A percentile compares a stretch with the other conserved stretches of the same genome.
phyloP scores from a whole-genome alignment of 1,140 invertebrate genomes.

The Andrena cerasifolii region DNA sequence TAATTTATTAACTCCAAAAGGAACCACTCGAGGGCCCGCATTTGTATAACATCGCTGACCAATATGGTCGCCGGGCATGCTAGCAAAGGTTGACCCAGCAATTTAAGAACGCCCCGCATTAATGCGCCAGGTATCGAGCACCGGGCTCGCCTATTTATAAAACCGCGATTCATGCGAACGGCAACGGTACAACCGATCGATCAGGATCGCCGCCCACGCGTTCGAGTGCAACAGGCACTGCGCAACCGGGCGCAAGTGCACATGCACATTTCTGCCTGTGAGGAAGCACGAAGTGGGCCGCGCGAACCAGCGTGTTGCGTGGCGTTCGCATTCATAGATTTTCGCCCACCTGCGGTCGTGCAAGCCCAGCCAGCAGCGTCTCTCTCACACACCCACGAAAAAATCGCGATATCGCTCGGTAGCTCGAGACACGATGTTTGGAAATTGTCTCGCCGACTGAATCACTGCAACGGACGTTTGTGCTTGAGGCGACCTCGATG shows the following conservation, averaged over 20 bases:
- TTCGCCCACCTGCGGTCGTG: conserved; percentile 33
- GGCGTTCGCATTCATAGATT: conserved; percentile 49
- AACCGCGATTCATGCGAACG: conserved; percentile 38
- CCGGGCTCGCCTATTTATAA: conserved; percentile 49
- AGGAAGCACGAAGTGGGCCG: conserved; percentile 44
- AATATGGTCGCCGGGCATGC: no score
- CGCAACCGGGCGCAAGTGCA: conserved; percentile 48
- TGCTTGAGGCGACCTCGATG: not conserved
- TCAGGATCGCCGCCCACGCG: conserved; percentile 44
- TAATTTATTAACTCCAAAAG: no score
- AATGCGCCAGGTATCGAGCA: conserved; percentile 2
- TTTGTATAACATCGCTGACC: no score
- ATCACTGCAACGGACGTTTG: not conserved
- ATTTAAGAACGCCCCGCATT: not conserved
- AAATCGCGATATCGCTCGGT: not conserved
- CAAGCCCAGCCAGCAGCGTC: conserved; percentile 19
- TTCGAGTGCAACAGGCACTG: conserved; percentile 31
- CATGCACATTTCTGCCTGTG: conserved; percentile 25
- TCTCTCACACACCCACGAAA: conserved; percentile 35
- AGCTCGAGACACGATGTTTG: not conserved
- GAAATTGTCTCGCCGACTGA: conserved; percentile 12
- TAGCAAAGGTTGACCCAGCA: no score
- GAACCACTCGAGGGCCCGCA: no score
- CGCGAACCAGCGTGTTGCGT: conserved; percentile 35
- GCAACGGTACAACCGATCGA: conserved; percentile 37